phyloP scores from a whole-genome alignment of 2,888 invertebrate species.

The Ctenicera cuprea region DNA sequence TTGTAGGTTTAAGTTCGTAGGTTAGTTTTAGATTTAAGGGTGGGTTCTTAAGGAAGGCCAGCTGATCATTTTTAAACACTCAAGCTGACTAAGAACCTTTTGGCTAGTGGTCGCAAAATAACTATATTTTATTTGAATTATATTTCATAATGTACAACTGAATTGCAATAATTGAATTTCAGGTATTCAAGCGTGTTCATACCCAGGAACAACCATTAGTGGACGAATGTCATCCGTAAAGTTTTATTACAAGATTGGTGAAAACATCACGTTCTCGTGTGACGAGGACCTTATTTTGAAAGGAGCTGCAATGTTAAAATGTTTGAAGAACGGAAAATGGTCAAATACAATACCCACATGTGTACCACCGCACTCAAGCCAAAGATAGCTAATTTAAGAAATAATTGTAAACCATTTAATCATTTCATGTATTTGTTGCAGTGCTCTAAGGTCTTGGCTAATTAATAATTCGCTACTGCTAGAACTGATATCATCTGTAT shows the following conservation, averaged over 20 bases:
- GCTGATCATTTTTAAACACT: too few relatives aligned
- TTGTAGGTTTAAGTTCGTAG: too few relatives aligned
- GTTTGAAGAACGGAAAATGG: constrained; percentile 90
- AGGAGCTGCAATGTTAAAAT: constrained; percentile 87
- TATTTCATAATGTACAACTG: not conserved
- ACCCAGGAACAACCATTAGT: constrained; percentile 90
- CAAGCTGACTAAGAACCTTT: too few relatives aligned
- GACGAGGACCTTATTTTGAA: constrained; percentile 84
- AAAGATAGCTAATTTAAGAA: not conserved
- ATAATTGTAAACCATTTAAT: too few relatives aligned
- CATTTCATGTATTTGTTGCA: too few relatives aligned
- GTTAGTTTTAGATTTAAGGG: too few relatives aligned
- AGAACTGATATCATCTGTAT: too few relatives aligned
- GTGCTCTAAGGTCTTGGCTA: too few relatives aligned
- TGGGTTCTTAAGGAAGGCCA: too few relatives aligned
- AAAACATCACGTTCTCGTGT: constrained; percentile 89
- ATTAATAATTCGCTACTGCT: too few relatives aligned
- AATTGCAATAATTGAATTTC: not conserved
- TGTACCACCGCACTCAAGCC: constrained; percentile 56
- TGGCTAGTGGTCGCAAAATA: too few relatives aligned
- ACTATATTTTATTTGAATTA: too few relatives aligned
- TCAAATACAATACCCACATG: constrained; percentile 90
- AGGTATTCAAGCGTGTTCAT: constrained; percentile 85
- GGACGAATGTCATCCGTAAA: constrained; percentile 91
- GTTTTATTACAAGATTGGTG: constrained; percentile 91